These are phyloP conservation scores for Capromys pilorides DNA, from an alignment of 2,797 vertebrate species.

Conservation along the genomic window DNA sequence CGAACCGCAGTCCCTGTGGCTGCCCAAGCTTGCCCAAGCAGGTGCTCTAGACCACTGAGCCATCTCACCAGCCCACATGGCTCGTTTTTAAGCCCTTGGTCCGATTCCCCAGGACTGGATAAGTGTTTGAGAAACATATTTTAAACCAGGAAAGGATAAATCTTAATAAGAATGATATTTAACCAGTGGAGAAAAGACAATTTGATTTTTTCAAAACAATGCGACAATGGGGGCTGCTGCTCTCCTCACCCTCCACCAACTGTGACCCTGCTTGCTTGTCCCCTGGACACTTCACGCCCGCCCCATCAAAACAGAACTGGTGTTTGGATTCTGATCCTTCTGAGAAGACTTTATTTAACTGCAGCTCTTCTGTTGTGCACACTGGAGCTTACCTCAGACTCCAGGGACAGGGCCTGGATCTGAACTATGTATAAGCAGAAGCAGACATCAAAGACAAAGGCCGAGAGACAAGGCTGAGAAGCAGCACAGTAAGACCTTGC, in stretches of 20 bases:
- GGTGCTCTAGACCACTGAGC: too few species aligned
- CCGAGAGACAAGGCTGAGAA: not conserved
- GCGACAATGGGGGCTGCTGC: too few species aligned
- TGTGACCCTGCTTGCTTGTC: not conserved
- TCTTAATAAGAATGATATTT: not conserved
- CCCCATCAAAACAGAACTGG: not conserved
- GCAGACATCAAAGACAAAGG: not conserved
- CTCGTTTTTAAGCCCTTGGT: not conserved
- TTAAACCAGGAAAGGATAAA: not conserved
- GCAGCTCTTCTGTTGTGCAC: not conserved
- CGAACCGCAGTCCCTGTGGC: too few species aligned
- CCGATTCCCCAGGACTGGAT: not conserved
- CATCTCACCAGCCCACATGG: too few species aligned
- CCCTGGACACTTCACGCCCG: not conserved
- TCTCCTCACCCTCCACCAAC: not conserved
- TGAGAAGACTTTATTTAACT: not conserved
- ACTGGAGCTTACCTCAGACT: not conserved
- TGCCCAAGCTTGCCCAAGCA: too few species aligned
- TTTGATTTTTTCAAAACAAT: not conserved
- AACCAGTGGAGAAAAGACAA: not conserved
- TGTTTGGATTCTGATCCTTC: not conserved
- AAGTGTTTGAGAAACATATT: not conserved
- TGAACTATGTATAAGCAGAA: not conserved
- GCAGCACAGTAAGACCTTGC: not conserved
- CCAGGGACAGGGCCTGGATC: not conserved